Base-by-base conservation (phyloP, 2,888 invertebrate genomes). In the Chelonus formosanus region DNA sequence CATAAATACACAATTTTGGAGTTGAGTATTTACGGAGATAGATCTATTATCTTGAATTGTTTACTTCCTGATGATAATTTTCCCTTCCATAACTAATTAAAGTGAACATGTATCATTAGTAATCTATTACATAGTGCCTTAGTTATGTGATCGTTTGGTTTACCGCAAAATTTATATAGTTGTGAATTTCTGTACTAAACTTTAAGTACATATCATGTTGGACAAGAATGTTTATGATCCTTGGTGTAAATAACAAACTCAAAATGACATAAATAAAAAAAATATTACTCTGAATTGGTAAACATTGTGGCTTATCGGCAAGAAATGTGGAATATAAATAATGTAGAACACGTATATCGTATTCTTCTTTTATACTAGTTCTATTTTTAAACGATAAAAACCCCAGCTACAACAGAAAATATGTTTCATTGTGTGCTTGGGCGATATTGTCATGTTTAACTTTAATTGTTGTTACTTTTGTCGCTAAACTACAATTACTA, bases 301-400 rank as follows among this genome's bases (percentile, higher is more conserved):
- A 57, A 50, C 50, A 43, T 56, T 40, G 36, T 43, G 48, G 57
- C 56, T 63, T 63, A 63, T 63, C 63, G 50, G 47, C 20, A 20
- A 10, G 55, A 44, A 56, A 56, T 44, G 43, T 43, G 43, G 20
- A 6, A 63, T 63, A 63, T 63, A 63, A 63, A 63, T 63, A 63
- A 63, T 63, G 63, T 56, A 63, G 31, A 34, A 57, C 63, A 63
- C 63, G 63, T 63, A 63, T 50, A 57, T 48, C 43, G 56, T 63
- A 63, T 63, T 63, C 63, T 63, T 63, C 43, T 40, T 54, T 50
- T 59, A 48, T 59, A 59, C 20, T 20, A 47, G 45, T 58, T 20
- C 47, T 20, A 50, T n/a, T 63, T 32, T 20, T 20, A 20, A 20
- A 47, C 50, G 57, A 63, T 63, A 63, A 63, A 63, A 63, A 50